Evolutionary conservation across 30 jellyfish, hydroid and myxozoan species (phyloP).

Genomic region (Aurelia aurita complex sp. Pacific): DNA sequence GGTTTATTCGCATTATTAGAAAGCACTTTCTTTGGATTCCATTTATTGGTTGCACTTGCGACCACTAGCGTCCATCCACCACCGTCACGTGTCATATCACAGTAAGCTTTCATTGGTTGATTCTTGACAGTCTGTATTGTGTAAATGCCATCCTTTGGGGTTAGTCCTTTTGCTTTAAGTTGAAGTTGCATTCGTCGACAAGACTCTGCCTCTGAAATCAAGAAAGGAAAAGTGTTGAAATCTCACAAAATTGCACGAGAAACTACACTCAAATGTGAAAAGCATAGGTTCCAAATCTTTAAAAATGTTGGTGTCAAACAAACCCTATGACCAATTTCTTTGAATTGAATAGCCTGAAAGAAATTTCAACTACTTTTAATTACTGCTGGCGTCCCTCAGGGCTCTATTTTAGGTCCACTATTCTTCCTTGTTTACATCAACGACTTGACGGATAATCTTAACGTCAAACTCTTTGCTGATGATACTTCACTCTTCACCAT

Average conservation of each 20-base stretch:
- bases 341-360: too few relatives aligned
- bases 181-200: slow-evolving; percentile 62
- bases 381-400: too few relatives aligned
- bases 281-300: too few relatives aligned
- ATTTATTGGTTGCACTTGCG: slow-evolving; percentile 68
- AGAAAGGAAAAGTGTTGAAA: neutral
- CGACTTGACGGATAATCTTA: too few relatives aligned
- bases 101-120: slow-evolving; percentile 51
- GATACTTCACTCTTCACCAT: too few relatives aligned
- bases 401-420: too few relatives aligned
- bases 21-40: slow-evolving; percentile 74
- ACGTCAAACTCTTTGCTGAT: too few relatives aligned
- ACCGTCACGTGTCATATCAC: slow-evolving; percentile 96
- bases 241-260: neutral
- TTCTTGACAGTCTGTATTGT: slow-evolving; percentile 36
- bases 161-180: slow-evolving; percentile 40
- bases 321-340: too few relatives aligned
- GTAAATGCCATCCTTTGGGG: slow-evolving; percentile 67
- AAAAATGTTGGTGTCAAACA: too few relatives aligned
- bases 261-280: neutral
- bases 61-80: slow-evolving; percentile 99
- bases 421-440: too few relatives aligned
- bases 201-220: slow-evolving; percentile 62
- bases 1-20: slow-evolving; percentile 68
- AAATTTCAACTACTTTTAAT: too few relatives aligned